Conservation (phyloP, 2,113 vertebrate species). For the Chitala chitala region DNA sequence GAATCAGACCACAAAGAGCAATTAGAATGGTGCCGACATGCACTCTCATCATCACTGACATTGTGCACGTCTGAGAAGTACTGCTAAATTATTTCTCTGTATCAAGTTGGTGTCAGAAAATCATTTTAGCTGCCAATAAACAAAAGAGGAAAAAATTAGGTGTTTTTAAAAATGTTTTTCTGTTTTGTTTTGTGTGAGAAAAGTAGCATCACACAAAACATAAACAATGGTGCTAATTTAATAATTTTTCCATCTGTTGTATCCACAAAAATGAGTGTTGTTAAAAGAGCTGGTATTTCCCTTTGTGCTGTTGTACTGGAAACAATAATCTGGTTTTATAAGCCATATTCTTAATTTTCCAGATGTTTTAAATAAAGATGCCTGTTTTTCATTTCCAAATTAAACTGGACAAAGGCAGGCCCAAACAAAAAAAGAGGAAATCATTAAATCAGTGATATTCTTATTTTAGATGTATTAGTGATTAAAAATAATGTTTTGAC, state of each 20-base stretch:
- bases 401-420: background rate
- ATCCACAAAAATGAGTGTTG: background rate
- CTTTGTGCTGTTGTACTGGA: background rate
- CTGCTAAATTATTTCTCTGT: background rate
- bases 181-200: background rate
- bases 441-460: background rate
- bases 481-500: no score
- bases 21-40: background rate
- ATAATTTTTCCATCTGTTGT: no score
- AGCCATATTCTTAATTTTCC: no score
- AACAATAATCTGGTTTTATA: no score
- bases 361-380: no score
- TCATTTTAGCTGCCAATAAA: background rate
- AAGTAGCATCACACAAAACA: no score
- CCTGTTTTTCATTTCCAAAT: no score
- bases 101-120: background rate
- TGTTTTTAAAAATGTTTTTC: background rate
- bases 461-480: background rate
- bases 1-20: slow-evolving; percentile 17
- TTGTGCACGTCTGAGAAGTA: background rate
- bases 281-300: background rate
- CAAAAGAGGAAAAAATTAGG: background rate
- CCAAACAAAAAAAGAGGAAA: background rate
- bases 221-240: no score
- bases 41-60: background rate